Evolutionary conservation across 2,113 vertebrate genomes (phyloP).

Genomic region (Callocephalon fimbriatum): DNA sequence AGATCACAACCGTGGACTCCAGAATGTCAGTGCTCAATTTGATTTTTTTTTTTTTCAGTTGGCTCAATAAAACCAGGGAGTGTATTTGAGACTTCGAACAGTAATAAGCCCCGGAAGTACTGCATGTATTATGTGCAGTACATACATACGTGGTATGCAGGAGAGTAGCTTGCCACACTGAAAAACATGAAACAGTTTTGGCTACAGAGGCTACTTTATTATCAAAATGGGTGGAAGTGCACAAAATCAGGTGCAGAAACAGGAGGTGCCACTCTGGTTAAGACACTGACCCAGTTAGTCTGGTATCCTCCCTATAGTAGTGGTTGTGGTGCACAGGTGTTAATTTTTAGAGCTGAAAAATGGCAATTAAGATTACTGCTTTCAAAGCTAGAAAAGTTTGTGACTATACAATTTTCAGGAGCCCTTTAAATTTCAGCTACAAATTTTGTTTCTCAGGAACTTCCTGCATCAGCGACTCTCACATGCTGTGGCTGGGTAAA

Average conservation of each 20-base stretch:
- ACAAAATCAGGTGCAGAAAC: background rate
- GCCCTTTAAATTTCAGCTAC: background rate
- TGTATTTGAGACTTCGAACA: background rate
- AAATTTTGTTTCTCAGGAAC: background rate
- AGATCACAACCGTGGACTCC: background rate
- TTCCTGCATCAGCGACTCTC: background rate
- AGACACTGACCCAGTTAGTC: background rate
- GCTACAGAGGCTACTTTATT: background rate
- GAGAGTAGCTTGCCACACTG: background rate
- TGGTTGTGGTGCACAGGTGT: background rate
- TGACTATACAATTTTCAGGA: background rate
- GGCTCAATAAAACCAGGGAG: background rate
- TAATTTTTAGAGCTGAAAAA: background rate
- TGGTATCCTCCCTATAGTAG: background rate
- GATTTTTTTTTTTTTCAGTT: background rate
- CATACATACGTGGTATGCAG: background rate
- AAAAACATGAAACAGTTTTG: background rate
- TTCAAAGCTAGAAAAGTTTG: background rate
- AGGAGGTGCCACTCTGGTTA: background rate
- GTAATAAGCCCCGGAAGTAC: background rate
- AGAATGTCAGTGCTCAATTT: background rate
- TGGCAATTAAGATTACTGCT: background rate
- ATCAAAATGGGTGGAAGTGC: background rate
- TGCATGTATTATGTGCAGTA: background rate
- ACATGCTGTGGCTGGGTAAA: slow-evolving; percentile 10